Percentiles rank a stretch among this genome's conserved stretches.
Conservation (phyloP, 2,797 vertebrate species). For the Gadopsis marmoratus region DNA sequence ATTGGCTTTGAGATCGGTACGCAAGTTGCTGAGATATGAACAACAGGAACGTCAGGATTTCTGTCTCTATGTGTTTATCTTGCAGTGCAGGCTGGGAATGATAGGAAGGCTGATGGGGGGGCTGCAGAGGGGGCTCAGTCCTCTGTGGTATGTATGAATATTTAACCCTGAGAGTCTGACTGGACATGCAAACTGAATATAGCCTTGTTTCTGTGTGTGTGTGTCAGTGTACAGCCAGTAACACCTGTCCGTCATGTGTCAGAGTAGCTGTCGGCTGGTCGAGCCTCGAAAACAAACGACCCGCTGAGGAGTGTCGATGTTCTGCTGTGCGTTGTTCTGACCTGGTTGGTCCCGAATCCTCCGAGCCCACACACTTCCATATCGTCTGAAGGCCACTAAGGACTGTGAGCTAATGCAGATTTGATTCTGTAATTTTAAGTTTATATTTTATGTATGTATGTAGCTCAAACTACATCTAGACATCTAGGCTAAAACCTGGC, state of each 20-base stretch:
- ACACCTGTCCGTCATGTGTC: slow-evolving; percentile 47
- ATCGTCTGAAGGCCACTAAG: not conserved
- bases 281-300: not conserved
- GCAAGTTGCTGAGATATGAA: slow-evolving; percentile 4
- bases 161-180: slow-evolving; percentile 19
- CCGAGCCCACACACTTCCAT: not conserved
- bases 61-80: slow-evolving; percentile 1
- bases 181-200: slow-evolving; percentile 26
- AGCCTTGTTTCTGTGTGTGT: not conserved
- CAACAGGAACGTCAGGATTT: not conserved
- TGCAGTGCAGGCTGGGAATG: slow-evolving; percentile 4
- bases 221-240: slow-evolving; percentile 27
- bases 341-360: not conserved
- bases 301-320: not conserved
- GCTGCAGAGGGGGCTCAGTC: slow-evolving; percentile 17
- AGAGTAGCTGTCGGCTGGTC: slow-evolving; percentile 16
- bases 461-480: not conserved
- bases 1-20: not conserved
- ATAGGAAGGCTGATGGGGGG: slow-evolving; percentile 1
- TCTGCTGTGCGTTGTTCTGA: not conserved
- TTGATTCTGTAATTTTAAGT: not conserved
- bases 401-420: not conserved
- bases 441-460: not conserved
- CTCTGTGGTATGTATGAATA: slow-evolving; percentile 34
- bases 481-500: too few species aligned